Base-by-base conservation (phyloP, 1,140 invertebrate species). In the Formica selysi region DNA sequence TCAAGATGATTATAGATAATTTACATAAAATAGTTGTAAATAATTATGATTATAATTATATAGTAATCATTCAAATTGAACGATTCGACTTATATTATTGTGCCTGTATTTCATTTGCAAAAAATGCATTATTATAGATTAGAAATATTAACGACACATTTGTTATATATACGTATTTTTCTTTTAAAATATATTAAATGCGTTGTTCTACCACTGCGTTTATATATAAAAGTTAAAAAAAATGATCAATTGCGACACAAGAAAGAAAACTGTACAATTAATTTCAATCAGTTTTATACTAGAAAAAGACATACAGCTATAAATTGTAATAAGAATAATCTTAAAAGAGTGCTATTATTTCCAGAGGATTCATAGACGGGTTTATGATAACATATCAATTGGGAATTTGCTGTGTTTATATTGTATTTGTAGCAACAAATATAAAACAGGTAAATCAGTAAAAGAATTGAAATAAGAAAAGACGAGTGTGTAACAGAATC, bases 391-490 rank as follows among this genome's bases (percentile, higher is more conserved):
- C 98, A 32, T 98, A 98, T 90, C 98, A 99, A 95, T 94, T 98
- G 91, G 98, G 98, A 79, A 98, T 98, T 89, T 98, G 98, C 92
- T 98, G 98, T 94, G 98, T 98, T 11, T 99, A 99, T 94, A 97
- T 98, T 65, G 97, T 98, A 1, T 99, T 99, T 93, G 97, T 99
- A 78, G 96, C 97, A 4, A 96, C 96, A 32, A 98, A 97, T 94
- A 95, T 97, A 38, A 96, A 97, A 93, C 94, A 96, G 90, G 97
- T 97, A 92, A 95, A 94, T 87, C 54, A 32, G 80, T 51, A 29
- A 59, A 51, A 48, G 13, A 32, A 70, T 36, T 26, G 22, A 38
- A 64, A 36, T 80, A 44, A 59, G n/a, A 57, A 13, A 54, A 22
- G 10, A 65, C 71, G 4, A 29, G 11, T 5, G 8, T 65, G 1